Base-by-base conservation (phyloP, 1,140 invertebrate genomes). In the Stegodyphus mimosarum region DNA sequence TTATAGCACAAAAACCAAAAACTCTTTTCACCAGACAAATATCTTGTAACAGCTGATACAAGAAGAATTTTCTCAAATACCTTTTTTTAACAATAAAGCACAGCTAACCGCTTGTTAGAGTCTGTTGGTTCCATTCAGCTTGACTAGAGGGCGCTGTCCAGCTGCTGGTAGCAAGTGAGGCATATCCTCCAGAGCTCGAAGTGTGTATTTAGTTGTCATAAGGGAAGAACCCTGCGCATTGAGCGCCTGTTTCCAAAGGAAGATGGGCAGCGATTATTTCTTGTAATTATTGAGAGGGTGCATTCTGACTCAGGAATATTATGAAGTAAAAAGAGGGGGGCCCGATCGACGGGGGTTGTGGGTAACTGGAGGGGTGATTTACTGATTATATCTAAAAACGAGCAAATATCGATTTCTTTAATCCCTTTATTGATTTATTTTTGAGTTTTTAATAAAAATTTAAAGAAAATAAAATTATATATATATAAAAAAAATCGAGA, bases 181-280 rank as follows among this genome's bases (percentile, higher is more conserved):
- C 80, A 83, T 83, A 74, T 83, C 80, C 80, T 83, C 69, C 80
- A 9, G n/a, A 9, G 55, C 60, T 74, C 49, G 15, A 83, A 83
- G 80, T 83, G 80, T 60, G 69, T 74, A 83, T 83, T 83, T 83
- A 83, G 70, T 83, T 83, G 80, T 83, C 80, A 83, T 83, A 74
- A 81, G 78, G 55, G 78, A 60, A 15, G 53, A 17, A 60, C 52
- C 76, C 50, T 50, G 64, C 17, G 76, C 63, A n/a, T 33, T 33
- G 33, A 33, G 33, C 33, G 33, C 33, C 33, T 33, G 33, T 33
- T 33, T 33, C 66, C 66, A 64, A 55, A 49, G 63, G 52, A 83
- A 60, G 63, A 50, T 48, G 80, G n/a, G 53, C 71, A 52, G 53
- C 72, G 70, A 83, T 83, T 73, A 83, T 83, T 74, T 83, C 80